These are phyloP conservation scores for Xanthorhoe spadicearia DNA, from an alignment of 2,888 invertebrate genomes.

Conservation along the genomic window DNA sequence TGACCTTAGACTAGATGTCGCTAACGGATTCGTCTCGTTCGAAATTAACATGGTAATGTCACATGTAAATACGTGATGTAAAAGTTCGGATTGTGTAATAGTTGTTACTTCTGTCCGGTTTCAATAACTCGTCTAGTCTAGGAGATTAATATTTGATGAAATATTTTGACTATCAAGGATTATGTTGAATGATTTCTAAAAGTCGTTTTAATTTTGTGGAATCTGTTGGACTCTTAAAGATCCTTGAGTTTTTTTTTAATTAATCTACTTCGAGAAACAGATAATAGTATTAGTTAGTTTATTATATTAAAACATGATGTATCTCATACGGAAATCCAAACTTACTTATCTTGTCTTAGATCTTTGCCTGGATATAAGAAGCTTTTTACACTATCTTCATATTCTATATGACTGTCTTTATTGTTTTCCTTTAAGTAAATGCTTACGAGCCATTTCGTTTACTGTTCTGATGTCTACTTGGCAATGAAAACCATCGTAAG, in stretches of 20 bases:
- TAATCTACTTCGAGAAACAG: too few species aligned
- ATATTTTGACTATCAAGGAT: neutral
- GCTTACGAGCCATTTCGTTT: neutral
- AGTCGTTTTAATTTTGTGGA: too few species aligned
- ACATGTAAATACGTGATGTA: conserved; percentile 30
- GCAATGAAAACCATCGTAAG: neutral
- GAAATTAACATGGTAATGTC: conserved; percentile 38
- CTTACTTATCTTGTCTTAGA: too few species aligned
- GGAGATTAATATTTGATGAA: neutral
- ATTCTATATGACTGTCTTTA: too few species aligned
- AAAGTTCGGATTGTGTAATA: conserved; percentile 30
- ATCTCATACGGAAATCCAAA: too few species aligned
- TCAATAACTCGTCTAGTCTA: conserved; percentile 10
- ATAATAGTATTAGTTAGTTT: too few species aligned
- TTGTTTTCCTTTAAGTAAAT: neutral
- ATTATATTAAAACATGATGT: too few species aligned
- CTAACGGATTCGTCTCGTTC: conserved; percentile 36
- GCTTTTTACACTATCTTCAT: too few species aligned
- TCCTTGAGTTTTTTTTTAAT: too few species aligned
- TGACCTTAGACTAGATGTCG: conserved; percentile 25
- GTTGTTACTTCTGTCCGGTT: conserved; percentile 16
- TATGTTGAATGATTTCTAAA: neutral
- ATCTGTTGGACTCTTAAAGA: too few species aligned
- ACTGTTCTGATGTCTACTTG: neutral
- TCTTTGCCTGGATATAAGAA: too few species aligned